A percentile compares a stretch with the other conserved stretches of the same genome.
phyloP scores from a whole-genome alignment of 2,888 invertebrate species.

The Hirtodrosophila confusa region DNA sequence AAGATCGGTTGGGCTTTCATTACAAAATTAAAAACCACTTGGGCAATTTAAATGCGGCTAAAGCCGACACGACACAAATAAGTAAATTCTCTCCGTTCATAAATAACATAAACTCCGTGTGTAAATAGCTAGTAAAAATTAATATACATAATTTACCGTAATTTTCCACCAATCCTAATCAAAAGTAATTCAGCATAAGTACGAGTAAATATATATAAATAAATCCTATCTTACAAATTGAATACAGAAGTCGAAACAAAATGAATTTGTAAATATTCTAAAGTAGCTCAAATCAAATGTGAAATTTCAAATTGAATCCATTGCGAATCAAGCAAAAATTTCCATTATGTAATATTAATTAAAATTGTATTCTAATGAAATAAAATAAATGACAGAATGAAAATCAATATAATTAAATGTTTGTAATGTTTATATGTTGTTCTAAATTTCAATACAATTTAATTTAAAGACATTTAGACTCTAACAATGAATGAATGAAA shows the following conservation, averaged over 20 bases:
- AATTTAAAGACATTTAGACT: conserved; percentile 43
- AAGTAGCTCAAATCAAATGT: conserved; percentile 45
- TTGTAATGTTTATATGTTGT: conserved; percentile 78
- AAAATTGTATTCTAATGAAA: conserved; percentile 47
- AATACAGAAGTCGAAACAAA: conserved; percentile 37
- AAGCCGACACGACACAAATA: conserved; percentile 46
- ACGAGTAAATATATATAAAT: conserved; percentile 3
- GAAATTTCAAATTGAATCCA: conserved; percentile 59
- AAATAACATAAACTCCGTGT: conserved; percentile 26
- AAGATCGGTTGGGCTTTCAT: conserved; percentile 10
- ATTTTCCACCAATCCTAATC: conserved; percentile 55
- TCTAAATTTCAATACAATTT: conserved; percentile 50
- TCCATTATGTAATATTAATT: conserved; percentile 44
- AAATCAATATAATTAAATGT: conserved; percentile 62
- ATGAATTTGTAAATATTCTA: conserved; percentile 63
- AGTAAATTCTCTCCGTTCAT: conserved; percentile 31
- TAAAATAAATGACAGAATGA: conserved; percentile 43
- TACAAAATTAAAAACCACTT: conserved; percentile 14
- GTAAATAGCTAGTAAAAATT: conserved; percentile 72
- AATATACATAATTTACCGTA: conserved; percentile 25
- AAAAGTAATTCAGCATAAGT: conserved; percentile 39
- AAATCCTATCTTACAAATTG: conserved; percentile 23
- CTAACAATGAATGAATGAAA: conserved; percentile 50
- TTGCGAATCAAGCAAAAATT: conserved; percentile 70
- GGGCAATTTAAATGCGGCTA: conserved; percentile 48